phyloP scores from a whole-genome alignment of 2,113 vertebrate species.

The Mobula hypostoma region DNA sequence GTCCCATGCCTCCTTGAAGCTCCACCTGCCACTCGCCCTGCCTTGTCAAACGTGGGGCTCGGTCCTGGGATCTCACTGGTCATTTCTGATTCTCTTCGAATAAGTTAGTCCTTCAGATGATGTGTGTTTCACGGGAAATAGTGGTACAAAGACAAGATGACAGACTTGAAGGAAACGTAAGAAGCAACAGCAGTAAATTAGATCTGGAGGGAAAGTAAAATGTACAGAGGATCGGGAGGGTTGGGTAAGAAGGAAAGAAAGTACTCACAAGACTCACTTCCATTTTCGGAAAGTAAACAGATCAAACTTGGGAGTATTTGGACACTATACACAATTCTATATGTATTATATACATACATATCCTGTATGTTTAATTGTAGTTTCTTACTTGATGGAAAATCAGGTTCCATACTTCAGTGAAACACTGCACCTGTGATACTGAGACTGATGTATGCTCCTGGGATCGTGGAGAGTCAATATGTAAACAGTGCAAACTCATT shows the following conservation, averaged over 20 bases:
- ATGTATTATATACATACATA: neutral
- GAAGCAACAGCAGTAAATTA: neutral
- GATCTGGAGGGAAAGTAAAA: neutral
- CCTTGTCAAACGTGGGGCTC: neutral
- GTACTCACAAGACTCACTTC: neutral
- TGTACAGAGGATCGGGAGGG: neutral
- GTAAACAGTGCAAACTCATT: slow-evolving; percentile 6
- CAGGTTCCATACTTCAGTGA: slow-evolving; percentile 11
- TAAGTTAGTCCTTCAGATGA: neutral
- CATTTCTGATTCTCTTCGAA: no score
- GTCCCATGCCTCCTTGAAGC: neutral
- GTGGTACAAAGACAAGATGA: neutral
- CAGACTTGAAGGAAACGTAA: neutral
- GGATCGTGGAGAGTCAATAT: slow-evolving; percentile 7
- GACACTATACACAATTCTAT: neutral
- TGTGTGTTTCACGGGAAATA: neutral
- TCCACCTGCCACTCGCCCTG: neutral
- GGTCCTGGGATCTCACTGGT: neutral
- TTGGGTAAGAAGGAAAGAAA: neutral
- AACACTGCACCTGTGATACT: slow-evolving; percentile 32
- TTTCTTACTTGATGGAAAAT: neutral
- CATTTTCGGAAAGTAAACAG: neutral
- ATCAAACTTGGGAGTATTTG: neutral
- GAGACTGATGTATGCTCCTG: neutral
- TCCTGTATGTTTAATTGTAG: neutral